Evolutionary conservation across 2,113 vertebrate species (phyloP).

Genomic region (Scopus umbretta): DNA sequence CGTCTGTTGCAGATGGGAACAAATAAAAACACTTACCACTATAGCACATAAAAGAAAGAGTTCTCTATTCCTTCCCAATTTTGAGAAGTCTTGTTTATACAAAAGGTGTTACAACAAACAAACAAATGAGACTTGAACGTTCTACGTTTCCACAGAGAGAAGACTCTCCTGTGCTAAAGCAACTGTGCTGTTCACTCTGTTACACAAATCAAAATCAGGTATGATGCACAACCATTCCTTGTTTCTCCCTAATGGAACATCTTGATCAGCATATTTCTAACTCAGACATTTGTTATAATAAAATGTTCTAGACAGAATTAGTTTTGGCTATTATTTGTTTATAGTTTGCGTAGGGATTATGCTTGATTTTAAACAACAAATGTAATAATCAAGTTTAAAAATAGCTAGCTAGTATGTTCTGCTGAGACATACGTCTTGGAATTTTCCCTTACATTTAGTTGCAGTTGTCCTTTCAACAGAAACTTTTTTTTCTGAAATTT

Average conservation of each 20-base stretch:
- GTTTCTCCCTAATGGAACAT: neutral
- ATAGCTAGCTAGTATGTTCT: neutral
- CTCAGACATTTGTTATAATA: neutral
- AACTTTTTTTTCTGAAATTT: neutral
- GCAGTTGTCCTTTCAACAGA: neutral
- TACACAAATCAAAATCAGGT: neutral
- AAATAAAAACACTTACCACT: neutral
- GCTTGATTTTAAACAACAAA: neutral
- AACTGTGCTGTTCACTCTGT: neutral
- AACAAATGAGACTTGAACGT: neutral
- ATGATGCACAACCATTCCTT: neutral
- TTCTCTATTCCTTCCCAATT: neutral
- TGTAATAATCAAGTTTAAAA: neutral
- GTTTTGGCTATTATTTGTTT: neutral
- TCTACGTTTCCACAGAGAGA: neutral
- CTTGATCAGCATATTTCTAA: neutral
- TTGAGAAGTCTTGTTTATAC: neutral
- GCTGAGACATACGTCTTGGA: neutral
- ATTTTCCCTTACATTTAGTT: neutral
- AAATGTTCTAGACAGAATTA: neutral
- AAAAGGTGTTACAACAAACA: neutral
- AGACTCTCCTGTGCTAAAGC: neutral
- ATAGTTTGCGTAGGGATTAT: neutral
- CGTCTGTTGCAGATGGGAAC: neutral
- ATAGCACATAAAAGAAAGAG: neutral